Evolutionary conservation across 2,888 invertebrate genomes (phyloP).

Genomic region (Ormyrus nitidulus): DNA sequence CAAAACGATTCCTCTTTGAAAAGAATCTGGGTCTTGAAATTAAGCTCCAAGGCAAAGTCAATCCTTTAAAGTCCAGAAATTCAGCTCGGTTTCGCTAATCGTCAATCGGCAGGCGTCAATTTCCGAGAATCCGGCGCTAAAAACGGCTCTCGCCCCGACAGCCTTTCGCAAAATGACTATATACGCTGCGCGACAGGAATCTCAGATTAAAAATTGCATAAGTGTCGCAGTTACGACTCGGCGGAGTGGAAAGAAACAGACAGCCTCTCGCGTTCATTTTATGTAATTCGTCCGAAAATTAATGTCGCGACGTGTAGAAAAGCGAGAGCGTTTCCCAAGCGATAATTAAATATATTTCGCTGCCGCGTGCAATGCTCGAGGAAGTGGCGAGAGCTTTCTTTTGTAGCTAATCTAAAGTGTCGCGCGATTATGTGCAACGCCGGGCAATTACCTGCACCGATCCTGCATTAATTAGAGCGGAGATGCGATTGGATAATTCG

Average conservation of each 20-base stretch:
- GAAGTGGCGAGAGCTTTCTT: conserved; percentile 16
- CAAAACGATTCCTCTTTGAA: not conserved
- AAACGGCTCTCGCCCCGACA: not conserved
- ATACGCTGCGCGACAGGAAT: conserved; percentile 1
- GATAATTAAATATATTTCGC: conserved; percentile 29
- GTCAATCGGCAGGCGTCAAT: not conserved
- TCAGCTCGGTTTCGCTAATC: too few species aligned
- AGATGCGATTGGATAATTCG: conserved; percentile 9
- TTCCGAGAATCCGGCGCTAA: conserved; percentile 9
- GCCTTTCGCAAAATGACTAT: conserved; percentile 12
- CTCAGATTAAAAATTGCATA: conserved; percentile 19
- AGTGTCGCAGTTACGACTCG: not conserved
- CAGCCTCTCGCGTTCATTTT: conserved; percentile 24
- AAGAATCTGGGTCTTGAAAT: conserved; percentile 17
- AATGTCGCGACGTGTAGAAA: conserved; percentile 12
- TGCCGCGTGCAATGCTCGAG: conserved; percentile 1
- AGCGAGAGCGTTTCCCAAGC: conserved; percentile 20
- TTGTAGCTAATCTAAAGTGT: not conserved
- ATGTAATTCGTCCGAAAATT: conserved; percentile 31
- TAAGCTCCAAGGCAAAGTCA: not conserved
- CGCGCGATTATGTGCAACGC: conserved; percentile 6
- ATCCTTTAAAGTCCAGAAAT: conserved; percentile 25
- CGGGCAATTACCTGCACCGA: not conserved
- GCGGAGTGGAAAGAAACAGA: not conserved
- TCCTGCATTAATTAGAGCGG: too few species aligned